A percentile compares a stretch with the other conserved stretches of the same genome.
Evolutionary conservation across 2,113 vertebrate genomes (phyloP).

Genomic region (Percina caprodes): DNA sequence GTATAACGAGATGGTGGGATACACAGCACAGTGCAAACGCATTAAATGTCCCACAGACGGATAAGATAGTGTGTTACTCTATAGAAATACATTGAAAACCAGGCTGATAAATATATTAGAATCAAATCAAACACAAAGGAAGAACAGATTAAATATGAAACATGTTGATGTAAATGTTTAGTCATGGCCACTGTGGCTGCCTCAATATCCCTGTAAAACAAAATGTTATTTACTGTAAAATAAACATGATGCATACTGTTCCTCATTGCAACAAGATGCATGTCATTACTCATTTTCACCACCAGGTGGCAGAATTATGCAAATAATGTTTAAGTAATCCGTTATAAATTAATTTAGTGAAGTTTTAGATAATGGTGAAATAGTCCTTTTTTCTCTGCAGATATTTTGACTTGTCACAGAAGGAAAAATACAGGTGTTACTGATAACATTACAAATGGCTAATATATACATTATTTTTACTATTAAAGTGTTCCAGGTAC

Average conservation of each 20-base stretch:
- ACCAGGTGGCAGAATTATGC: slow-evolving; percentile 56
- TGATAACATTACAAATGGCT: not conserved
- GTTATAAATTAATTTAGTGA: not conserved
- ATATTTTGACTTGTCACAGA: not conserved
- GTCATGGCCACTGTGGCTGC: not conserved
- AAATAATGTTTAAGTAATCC: not conserved
- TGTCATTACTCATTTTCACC: not conserved
- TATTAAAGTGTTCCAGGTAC: no score
- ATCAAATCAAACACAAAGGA: not conserved
- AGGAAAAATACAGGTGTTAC: not conserved
- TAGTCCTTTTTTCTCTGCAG: not conserved
- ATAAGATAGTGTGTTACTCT: not conserved
- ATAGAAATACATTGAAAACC: not conserved
- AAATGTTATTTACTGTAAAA: not conserved
- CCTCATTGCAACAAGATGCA: not conserved
- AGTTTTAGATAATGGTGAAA: not conserved
- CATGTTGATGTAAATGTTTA: not conserved
- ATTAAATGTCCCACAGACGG: not conserved
- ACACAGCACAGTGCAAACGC: not conserved
- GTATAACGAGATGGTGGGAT: not conserved
- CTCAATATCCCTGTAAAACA: not conserved
- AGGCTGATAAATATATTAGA: not conserved
- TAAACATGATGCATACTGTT: not conserved
- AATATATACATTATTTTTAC: no score
- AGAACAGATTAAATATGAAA: not conserved